Base-by-base conservation (phyloP, 2,113 vertebrate genomes). In the Percopsis transmontana region DNA sequence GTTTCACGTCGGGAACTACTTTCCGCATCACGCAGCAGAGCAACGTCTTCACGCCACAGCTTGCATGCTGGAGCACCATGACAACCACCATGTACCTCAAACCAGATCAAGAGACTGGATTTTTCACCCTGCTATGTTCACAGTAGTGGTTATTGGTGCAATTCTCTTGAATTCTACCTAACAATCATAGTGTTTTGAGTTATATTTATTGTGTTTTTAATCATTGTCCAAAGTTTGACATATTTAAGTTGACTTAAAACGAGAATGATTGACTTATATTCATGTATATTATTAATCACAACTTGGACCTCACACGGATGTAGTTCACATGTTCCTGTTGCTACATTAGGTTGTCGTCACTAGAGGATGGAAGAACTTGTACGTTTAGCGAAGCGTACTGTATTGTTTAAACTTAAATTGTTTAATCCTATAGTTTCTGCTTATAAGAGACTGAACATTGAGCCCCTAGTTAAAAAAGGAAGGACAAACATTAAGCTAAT, bases 21-120 rank as follows among this genome's bases (percentile, higher is more conserved):
- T 3, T 21, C 11, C 53, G 33, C 42, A 52, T 24, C 14, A 44
- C 47, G 62, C 19, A 20, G 27, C 5, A 21, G 40, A 55, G 38
- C 60, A 54, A 58, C 63, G 8, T 23, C 20, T 44, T 56, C 42
- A 38, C 48, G 75, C 40, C 59, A 41, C 0, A 2, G 48, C 45
- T 20, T 48, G 24, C 48, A 55, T 52, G 52, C 38, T 62, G 58
- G 58, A 42, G 24, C 18, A 19, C n/a, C 58, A 18, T 57, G 2
- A 53, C 55, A 59, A 23, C 38, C 19, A 33, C 48, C 27, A 41
- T 41, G 62, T 70, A 82, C 75, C 68, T 83, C 58, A 62, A 41
- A 42, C 21, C 52, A 71, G 23, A 23, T 21, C 41, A 63, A 14
- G 5, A 50, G 20, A 54, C 54, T 62, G 58, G 27, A 21, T 39